A percentile compares a stretch with the other conserved stretches of the same genome.
Evolutionary conservation across 2,888 invertebrate species (phyloP).

Genomic region (Rhynchonema sp.): DNA sequence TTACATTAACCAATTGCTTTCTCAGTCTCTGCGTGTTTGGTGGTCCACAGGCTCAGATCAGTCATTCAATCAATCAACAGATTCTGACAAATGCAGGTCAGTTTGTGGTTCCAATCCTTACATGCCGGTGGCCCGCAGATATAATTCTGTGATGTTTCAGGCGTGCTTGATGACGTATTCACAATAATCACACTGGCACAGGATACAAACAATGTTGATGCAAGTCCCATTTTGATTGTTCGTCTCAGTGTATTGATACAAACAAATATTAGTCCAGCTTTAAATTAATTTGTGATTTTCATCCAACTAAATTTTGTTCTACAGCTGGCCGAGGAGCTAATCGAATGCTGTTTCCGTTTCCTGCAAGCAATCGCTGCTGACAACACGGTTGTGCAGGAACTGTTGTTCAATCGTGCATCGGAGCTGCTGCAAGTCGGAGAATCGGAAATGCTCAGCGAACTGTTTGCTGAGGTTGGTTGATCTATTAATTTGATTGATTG

Average conservation of each 20-base stretch:
- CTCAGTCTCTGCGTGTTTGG: conserved; percentile 28
- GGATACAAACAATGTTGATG: conserved; percentile 10
- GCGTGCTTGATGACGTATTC: conserved; percentile 24
- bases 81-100: conserved; percentile 31
- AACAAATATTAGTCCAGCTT: no score
- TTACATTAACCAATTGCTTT: background rate
- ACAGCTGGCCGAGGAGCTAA: no score
- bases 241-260: no score
- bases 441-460: conserved; percentile 22
- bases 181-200: conserved; percentile 18
- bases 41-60: conserved; percentile 21
- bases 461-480: background rate
- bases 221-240: background rate
- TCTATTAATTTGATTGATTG: no score
- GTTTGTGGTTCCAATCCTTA: background rate
- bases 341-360: background rate
- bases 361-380: background rate
- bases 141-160: no score
- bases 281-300: no score
- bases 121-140: no score
- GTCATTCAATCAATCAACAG: conserved; percentile 32
- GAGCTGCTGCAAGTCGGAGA: conserved; percentile 6
- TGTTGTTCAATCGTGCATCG: conserved; percentile 4
- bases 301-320: no score
- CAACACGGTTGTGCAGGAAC: background rate